Conservation (phyloP, 2,888 invertebrate genomes). For the Didymodactylos carnosus region DNA sequence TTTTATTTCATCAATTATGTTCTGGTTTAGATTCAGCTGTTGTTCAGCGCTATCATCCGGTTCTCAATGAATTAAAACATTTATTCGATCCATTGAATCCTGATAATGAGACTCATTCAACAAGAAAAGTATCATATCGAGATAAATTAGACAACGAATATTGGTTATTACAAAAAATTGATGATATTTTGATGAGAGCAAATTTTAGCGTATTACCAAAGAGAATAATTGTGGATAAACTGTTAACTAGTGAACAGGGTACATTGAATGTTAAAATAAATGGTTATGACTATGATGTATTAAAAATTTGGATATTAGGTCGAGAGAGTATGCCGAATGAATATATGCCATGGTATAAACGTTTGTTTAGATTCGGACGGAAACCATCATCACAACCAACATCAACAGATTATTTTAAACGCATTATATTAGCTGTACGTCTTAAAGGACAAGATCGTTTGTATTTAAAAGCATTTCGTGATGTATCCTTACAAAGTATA, state of each 20-base stretch:
- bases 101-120: conserved; percentile 29
- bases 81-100: conserved; percentile 33
- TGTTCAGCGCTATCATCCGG: conserved; percentile 27
- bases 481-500: conserved; percentile 25
- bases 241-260: neutral
- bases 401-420: conserved; percentile 25
- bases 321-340: conserved; percentile 19
- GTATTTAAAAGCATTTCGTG: conserved; percentile 30
- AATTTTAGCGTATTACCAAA: conserved; percentile 28
- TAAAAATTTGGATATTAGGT: conserved; percentile 30
- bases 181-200: conserved; percentile 26
- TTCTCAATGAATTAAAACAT: conserved; percentile 25
- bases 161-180: conserved; percentile 28
- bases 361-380: conserved; percentile 7
- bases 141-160: conserved; percentile 31
- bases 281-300: conserved; percentile 25
- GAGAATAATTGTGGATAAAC: conserved; percentile 17
- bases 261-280: conserved; percentile 26
- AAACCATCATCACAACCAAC: conserved; percentile 5
- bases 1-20: conserved; percentile 25
- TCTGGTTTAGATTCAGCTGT: conserved; percentile 26
- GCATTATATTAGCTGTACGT: conserved; percentile 28
- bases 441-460: conserved; percentile 29
- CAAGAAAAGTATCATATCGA: conserved; percentile 21
- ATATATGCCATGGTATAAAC: conserved; percentile 12